Evolutionary conservation across 30 jellyfish, hydroid and myxozoan genomes (phyloP).

Genomic region (Turritopsis rubra): DNA sequence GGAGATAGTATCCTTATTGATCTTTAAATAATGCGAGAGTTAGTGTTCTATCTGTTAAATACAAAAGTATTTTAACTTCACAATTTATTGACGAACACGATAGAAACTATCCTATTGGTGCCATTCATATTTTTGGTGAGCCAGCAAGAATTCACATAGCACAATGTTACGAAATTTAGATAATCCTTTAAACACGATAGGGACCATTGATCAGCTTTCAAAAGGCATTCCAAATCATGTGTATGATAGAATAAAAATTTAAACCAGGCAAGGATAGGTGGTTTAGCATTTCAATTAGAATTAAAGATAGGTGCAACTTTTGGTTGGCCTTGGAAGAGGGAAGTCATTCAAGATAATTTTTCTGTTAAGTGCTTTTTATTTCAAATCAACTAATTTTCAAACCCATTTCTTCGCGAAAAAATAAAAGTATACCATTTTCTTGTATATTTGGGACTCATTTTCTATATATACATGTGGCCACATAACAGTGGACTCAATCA

Average conservation of each 20-base stretch:
- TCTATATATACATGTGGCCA: too few relatives aligned
- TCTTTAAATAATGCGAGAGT: not conserved
- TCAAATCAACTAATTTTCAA: too few relatives aligned
- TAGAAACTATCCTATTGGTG: not conserved
- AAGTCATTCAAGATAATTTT: too few relatives aligned
- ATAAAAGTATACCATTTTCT: too few relatives aligned
- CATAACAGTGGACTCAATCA: too few relatives aligned
- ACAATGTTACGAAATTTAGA: not conserved
- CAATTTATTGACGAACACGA: not conserved
- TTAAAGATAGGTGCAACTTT: slow-evolving; percentile 15
- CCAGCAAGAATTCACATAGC: not conserved
- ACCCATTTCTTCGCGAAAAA: too few relatives aligned
- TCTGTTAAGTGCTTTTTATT: too few relatives aligned
- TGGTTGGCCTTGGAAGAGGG: too few relatives aligned
- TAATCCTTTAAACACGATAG: not conserved
- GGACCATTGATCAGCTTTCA: slow-evolving; percentile 10
- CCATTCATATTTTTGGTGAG: not conserved
- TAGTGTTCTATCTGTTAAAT: not conserved
- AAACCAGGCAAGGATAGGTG: slow-evolving; percentile 13
- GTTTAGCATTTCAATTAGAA: slow-evolving; percentile 8
- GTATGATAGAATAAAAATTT: not conserved
- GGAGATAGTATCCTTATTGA: not conserved
- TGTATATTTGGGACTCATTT: too few relatives aligned
- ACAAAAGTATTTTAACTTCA: not conserved
- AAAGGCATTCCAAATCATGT: slow-evolving; percentile 4